phyloP scores from a whole-genome alignment of 2,888 invertebrate genomes.

The Monochamus alternatus region DNA sequence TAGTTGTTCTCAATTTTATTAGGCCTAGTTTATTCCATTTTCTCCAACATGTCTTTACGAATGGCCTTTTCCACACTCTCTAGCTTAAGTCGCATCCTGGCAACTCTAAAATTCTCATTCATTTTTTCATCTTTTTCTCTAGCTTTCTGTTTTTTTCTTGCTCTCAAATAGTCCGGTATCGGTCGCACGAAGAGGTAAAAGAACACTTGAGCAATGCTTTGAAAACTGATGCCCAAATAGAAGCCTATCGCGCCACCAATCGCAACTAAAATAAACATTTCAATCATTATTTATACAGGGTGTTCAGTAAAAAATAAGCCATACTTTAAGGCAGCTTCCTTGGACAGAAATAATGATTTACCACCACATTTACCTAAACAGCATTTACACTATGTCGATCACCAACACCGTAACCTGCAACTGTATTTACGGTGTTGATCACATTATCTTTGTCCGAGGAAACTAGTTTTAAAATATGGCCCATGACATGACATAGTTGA shows the following conservation, averaged over 20 bases:
- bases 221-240: constrained; percentile 37
- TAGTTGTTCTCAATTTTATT: too few relatives aligned
- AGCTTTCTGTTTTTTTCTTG: not conserved
- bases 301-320: not conserved
- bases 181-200: constrained; percentile 47
- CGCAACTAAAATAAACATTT: constrained; percentile 31
- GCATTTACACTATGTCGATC: too few relatives aligned
- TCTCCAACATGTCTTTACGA: constrained; percentile 9
- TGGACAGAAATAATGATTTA: too few relatives aligned
- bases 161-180: constrained; percentile 43
- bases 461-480: too few relatives aligned
- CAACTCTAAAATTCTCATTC: constrained; percentile 30
- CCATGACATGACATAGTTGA: too few relatives aligned
- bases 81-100: constrained; percentile 22
- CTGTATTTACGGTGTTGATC: too few relatives aligned
- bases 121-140: constrained; percentile 19
- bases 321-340: too few relatives aligned
- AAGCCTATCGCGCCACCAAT: constrained; percentile 36
- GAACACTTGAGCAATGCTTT: constrained; percentile 43
- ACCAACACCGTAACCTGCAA: too few relatives aligned
- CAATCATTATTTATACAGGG: too few relatives aligned
- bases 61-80: constrained; percentile 25
- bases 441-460: too few relatives aligned
- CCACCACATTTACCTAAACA: too few relatives aligned
- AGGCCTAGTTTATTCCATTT: not conserved